A percentile compares a stretch with the other conserved stretches of the same genome.
phyloP scores from a whole-genome alignment of 2,797 vertebrate genomes.

The Melanotaenia parkinsoni region DNA sequence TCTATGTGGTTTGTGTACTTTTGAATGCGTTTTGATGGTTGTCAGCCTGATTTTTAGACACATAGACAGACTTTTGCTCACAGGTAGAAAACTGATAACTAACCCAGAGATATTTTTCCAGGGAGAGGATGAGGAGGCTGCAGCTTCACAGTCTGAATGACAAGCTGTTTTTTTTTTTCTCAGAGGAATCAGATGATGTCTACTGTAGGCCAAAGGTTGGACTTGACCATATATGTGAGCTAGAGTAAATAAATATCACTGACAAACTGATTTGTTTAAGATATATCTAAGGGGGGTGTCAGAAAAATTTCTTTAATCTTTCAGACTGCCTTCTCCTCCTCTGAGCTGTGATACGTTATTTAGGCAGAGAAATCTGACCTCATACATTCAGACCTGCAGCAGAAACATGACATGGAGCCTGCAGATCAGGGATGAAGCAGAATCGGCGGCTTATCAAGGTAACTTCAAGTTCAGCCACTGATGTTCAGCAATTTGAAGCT shows the following conservation, averaged over 20 bases:
- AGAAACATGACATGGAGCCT: too few species aligned
- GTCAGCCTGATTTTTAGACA: background rate
- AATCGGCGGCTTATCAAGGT: too few species aligned
- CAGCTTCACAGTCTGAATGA: slow-evolving; percentile 17
- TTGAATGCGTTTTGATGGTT: too few species aligned
- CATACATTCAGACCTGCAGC: too few species aligned
- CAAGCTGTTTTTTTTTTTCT: background rate
- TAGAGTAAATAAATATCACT: background rate
- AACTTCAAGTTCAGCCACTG: too few species aligned
- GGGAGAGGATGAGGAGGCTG: too few species aligned
- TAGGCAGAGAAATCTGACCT: background rate
- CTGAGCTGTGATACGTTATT: slow-evolving; percentile 30
- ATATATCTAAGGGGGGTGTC: background rate
- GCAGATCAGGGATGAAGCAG: too few species aligned
- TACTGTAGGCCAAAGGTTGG: slow-evolving; percentile 29
- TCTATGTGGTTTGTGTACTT: too few species aligned
- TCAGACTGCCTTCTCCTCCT: background rate
- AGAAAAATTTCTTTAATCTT: background rate
- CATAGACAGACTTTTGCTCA: background rate
- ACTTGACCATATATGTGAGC: slow-evolving; percentile 6
- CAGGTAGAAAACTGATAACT: too few species aligned
- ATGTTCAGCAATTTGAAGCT: too few species aligned
- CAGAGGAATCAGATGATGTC: slow-evolving; percentile 22
- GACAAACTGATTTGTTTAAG: slow-evolving; percentile 1
- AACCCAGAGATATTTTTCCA: too few species aligned